Percentiles rank a stretch among this genome's conserved stretches.
These are phyloP conservation scores for Herminia tarsipennalis DNA, from an alignment of 2,888 invertebrate species.

Conservation along the genomic window DNA sequence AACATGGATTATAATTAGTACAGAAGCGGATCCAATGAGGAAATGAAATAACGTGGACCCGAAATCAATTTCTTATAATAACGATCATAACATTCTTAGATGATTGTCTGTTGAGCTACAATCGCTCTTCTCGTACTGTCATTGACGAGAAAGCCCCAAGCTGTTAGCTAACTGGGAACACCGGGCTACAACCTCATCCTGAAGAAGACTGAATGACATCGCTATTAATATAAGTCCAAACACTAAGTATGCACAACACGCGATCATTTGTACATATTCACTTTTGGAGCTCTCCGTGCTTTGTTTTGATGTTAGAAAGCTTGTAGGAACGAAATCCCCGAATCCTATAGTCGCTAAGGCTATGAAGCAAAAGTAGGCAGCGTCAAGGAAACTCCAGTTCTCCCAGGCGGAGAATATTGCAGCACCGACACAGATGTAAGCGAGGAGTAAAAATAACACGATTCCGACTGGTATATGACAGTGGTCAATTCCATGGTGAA, in stretches of 20 bases:
- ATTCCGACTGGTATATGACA: slow-evolving; percentile 77
- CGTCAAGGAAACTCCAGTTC: slow-evolving; percentile 92
- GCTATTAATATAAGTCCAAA: slow-evolving; percentile 93
- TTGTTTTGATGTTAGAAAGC: slow-evolving; percentile 77
- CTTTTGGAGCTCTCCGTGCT: slow-evolving; percentile 73
- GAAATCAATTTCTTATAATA: slow-evolving; percentile 61
- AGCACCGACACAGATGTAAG: slow-evolving; percentile 92
- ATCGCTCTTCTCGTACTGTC: slow-evolving; percentile 83
- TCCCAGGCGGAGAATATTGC: slow-evolving; percentile 92
- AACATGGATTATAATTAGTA: slow-evolving; percentile 56
- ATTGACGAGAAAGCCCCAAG: slow-evolving; percentile 88
- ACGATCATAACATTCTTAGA: slow-evolving; percentile 83
- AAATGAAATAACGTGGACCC: slow-evolving; percentile 51
- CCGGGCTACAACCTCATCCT: slow-evolving; percentile 91
- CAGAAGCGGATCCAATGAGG: slow-evolving; percentile 51
- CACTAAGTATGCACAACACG: slow-evolving; percentile 92
- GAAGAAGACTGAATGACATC: slow-evolving; percentile 93
- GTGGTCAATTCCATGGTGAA: slow-evolving; percentile 67
- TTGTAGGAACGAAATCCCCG: slow-evolving; percentile 90
- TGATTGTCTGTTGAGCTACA: slow-evolving; percentile 79
- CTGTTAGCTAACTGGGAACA: slow-evolving; percentile 90
- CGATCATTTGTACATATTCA: slow-evolving; percentile 90
- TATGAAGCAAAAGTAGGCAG: slow-evolving; percentile 94
- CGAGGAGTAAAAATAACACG: slow-evolving; percentile 89
- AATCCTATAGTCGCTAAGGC: slow-evolving; percentile 94